These are phyloP conservation scores for Sesamia nonagrioides DNA, from an alignment of 1,140 invertebrate genomes.

Conservation along the genomic window DNA sequence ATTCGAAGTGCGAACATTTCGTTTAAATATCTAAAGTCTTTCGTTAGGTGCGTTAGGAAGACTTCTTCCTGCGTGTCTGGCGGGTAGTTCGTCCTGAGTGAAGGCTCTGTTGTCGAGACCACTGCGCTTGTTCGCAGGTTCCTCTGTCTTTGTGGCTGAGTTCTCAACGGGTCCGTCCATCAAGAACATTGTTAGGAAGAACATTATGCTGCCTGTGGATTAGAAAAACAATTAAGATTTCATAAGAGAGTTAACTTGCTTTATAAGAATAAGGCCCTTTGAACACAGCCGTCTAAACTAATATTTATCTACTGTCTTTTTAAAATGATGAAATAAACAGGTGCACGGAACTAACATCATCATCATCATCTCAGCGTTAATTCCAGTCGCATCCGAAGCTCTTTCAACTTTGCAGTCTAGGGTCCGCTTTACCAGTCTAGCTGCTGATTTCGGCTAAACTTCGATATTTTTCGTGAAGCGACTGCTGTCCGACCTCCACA, in stretches of 20 bases:
- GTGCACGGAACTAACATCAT: too few species aligned
- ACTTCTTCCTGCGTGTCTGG: conserved; percentile 48
- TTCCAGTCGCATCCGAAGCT: too few species aligned
- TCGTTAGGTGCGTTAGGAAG: conserved; percentile 52
- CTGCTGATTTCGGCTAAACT: too few species aligned
- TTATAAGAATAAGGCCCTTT: background rate
- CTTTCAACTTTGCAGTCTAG: too few species aligned
- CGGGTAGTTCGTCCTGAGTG: conserved; percentile 74
- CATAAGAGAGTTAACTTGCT: too few species aligned
- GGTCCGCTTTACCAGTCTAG: too few species aligned
- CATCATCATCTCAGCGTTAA: too few species aligned
- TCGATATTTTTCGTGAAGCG: too few species aligned
- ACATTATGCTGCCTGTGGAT: conserved; percentile 90
- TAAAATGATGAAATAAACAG: too few species aligned
- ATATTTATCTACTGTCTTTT: too few species aligned
- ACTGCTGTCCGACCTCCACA: too few species aligned
- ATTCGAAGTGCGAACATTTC: background rate
- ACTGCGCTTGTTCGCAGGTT: conserved; percentile 55
- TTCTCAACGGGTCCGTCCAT: conserved; percentile 89
- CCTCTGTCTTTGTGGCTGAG: conserved; percentile 4
- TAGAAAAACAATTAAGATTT: background rate
- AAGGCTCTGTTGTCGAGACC: conserved; percentile 84
- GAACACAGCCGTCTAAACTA: background rate
- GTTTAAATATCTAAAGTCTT: conserved; percentile 53
- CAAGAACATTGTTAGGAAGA: conserved; percentile 91